phyloP scores from a whole-genome alignment of 2,797 vertebrate genomes.

The Thamnophis elegans region DNA sequence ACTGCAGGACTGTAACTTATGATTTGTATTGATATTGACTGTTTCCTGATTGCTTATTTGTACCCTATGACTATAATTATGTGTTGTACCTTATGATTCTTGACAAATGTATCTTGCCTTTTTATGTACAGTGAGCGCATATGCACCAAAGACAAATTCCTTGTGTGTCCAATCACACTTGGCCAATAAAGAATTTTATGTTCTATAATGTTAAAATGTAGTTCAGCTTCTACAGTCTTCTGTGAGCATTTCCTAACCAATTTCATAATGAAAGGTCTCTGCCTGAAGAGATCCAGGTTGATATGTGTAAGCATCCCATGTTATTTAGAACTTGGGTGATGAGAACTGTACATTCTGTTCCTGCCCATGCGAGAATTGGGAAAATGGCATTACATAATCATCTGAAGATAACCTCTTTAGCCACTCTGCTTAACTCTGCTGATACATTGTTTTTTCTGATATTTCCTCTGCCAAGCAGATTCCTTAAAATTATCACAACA shows the following conservation, averaged over 20 bases:
- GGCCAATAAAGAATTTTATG: too few relatives aligned
- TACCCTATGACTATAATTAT: too few relatives aligned
- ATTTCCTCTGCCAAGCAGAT: neutral
- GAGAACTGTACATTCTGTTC: neutral
- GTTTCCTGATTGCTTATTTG: too few relatives aligned
- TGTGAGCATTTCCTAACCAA: neutral
- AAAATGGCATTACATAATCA: neutral
- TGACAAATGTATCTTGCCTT: too few relatives aligned
- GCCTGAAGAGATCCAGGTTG: neutral
- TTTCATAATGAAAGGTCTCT: neutral
- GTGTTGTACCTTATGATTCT: too few relatives aligned
- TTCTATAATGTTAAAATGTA: neutral
- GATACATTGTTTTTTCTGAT: neutral
- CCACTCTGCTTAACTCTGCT: neutral
- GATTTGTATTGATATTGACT: too few relatives aligned
- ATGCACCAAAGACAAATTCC: too few relatives aligned
- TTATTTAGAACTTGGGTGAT: neutral
- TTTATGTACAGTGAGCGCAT: too few relatives aligned
- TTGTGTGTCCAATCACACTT: too few relatives aligned
- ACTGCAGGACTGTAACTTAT: too few relatives aligned
- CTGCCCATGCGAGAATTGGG: neutral
- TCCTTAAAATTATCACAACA: neutral
- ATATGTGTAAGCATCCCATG: neutral
- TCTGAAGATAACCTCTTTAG: neutral
- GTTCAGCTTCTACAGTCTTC: neutral